phyloP scores from a whole-genome alignment of 64 coral and sea anemone species.

The Pocillopora damicornis region DNA sequence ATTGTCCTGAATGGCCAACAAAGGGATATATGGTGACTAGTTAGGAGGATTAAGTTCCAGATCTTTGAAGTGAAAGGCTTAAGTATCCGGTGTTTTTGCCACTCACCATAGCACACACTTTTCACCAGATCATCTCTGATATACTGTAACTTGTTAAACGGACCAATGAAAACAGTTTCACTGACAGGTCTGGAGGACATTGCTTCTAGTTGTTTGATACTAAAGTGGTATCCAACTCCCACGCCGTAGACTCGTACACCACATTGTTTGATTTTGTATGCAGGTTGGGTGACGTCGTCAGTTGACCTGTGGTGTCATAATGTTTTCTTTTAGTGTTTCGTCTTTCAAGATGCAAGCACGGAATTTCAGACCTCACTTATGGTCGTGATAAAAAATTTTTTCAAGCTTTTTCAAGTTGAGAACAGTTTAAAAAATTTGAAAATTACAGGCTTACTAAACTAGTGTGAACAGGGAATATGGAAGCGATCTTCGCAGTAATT shows the following conservation, averaged over 20 bases:
- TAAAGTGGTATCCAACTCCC: constrained; percentile 6
- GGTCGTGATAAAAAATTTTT: too few relatives aligned
- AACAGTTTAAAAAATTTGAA: neutral
- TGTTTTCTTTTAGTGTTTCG: neutral
- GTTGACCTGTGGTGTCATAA: neutral
- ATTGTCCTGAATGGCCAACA: too few relatives aligned
- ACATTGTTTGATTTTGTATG: constrained; percentile 6
- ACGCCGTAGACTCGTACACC: constrained; percentile 8
- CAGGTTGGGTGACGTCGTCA: neutral
- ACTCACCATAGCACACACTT: constrained; percentile 19
- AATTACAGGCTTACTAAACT: too few relatives aligned
- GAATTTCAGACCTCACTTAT: neutral
- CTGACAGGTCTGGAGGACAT: neutral
- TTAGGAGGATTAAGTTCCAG: too few relatives aligned
- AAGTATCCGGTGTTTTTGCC: neutral
- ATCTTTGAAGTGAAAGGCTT: too few relatives aligned
- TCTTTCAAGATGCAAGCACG: neutral
- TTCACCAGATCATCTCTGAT: constrained; percentile 5
- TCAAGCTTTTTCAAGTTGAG: too few relatives aligned
- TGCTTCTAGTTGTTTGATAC: constrained; percentile 9
- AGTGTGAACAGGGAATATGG: neutral
- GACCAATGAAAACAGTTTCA: constrained; percentile 25
- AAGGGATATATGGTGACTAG: too few relatives aligned
- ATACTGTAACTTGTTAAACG: constrained; percentile 30
- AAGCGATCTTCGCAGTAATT: neutral